A percentile compares a stretch with the other conserved stretches of the same genome.
These are phyloP conservation scores for Chondrosia reniformis DNA, from an alignment of 37 sponge, comb jelly and placozoan species.

Conservation along the genomic window DNA sequence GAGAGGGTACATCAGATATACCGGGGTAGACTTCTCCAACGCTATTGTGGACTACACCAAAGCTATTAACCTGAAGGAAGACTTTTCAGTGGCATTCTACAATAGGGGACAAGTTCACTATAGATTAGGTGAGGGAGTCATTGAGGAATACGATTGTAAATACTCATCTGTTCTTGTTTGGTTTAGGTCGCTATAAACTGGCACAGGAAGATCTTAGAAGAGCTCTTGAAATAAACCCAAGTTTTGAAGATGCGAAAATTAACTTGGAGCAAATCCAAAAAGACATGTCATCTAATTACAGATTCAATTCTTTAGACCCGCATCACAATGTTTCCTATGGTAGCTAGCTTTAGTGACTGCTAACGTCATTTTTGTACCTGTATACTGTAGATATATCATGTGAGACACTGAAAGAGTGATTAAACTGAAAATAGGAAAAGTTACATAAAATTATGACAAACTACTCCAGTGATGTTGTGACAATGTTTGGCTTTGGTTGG, in stretches of 20 bases:
- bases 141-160: background rate
- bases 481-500: conserved; percentile 3
- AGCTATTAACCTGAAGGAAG: conserved; percentile 55
- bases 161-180: too few relatives aligned
- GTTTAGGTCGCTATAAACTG: conserved; percentile 57
- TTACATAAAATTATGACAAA: too few relatives aligned
- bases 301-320: conserved; percentile 31
- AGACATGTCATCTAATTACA: conserved; percentile 33
- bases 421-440: too few relatives aligned
- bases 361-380: too few relatives aligned
- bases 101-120: conserved; percentile 93
- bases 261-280: conserved; percentile 56
- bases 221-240: conserved; percentile 55
- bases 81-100: conserved; percentile 78
- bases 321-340: background rate
- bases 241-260: conserved; percentile 54
- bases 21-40: conserved; percentile 79
- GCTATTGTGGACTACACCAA: conserved; percentile 86
- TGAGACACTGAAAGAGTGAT: too few relatives aligned
- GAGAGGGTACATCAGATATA: conserved; percentile 78
- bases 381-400: too few relatives aligned
- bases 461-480: too few relatives aligned
- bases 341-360: too few relatives aligned
- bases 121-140: conserved; percentile 65
- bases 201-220: conserved; percentile 52